Evolutionary conservation across 1,140 invertebrate genomes (phyloP).

Genomic region (Drosophila seguyi): DNA sequence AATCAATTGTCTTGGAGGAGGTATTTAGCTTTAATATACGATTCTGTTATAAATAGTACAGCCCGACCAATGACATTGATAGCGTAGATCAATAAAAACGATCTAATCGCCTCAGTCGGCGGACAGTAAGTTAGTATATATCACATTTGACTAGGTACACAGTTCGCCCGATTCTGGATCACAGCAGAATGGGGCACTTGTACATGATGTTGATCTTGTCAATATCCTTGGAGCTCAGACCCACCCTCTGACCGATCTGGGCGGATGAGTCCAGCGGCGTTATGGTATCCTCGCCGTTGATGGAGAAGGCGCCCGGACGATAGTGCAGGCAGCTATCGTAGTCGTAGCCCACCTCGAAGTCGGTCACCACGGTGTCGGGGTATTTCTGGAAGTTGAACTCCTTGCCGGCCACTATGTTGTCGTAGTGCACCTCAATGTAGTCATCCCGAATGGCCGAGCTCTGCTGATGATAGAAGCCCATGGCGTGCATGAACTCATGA

Average conservation of each 20-base stretch:
- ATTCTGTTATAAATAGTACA: conserved; percentile 43
- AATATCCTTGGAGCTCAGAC: conserved; percentile 88
- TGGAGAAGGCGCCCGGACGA: conserved; percentile 89
- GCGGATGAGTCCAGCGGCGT: conserved; percentile 81
- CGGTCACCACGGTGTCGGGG: conserved; percentile 73
- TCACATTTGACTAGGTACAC: conserved; percentile 46
- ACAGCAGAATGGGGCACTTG: conserved; percentile 72
- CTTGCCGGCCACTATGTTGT: conserved; percentile 87
- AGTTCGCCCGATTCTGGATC: conserved; percentile 13
- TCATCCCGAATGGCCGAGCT: conserved; percentile 87
- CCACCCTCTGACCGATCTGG: conserved; percentile 88
- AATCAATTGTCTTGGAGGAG: conserved; percentile 29
- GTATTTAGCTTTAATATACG: conserved; percentile 44
- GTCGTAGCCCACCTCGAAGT: conserved; percentile 88
- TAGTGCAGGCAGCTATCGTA: conserved; percentile 93
- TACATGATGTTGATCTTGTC: conserved; percentile 82
- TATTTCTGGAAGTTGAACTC: conserved; percentile 88
- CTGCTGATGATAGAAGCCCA: conserved; percentile 89
- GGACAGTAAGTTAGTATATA: conserved; percentile 31
- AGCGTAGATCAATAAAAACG: conserved; percentile 46
- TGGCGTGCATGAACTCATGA: conserved; percentile 89
- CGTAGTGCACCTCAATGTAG: conserved; percentile 86
- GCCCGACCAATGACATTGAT: conserved; percentile 21
- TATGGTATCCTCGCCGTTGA: conserved; percentile 90
- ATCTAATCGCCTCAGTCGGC: conserved; percentile 41